Evolutionary conservation across 2,113 vertebrate species (phyloP).

Genomic region (Megaleporinus macrocephalus): DNA sequence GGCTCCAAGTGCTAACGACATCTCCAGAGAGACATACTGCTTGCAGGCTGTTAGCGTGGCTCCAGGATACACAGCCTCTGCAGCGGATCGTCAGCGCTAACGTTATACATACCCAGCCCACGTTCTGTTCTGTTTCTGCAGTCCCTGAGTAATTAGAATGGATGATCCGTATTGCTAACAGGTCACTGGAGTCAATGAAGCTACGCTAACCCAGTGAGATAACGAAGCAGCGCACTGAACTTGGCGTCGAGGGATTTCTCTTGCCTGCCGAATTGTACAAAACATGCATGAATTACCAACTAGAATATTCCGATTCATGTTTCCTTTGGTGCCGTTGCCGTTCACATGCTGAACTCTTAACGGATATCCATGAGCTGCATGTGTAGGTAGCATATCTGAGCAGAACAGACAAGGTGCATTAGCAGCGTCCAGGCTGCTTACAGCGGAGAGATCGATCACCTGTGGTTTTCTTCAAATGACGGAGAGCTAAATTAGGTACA

Average conservation of each 20-base stretch:
- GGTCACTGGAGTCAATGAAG: conserved; percentile 39
- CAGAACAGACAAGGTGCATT: conserved; percentile 14
- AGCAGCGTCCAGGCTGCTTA: conserved; percentile 70
- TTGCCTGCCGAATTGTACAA: neutral
- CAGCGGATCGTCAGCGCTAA: conserved; percentile 38
- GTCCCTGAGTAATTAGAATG: conserved; percentile 35
- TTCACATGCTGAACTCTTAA: conserved; percentile 5
- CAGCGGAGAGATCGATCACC: conserved; percentile 78
- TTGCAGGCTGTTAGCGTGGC: conserved; percentile 53
- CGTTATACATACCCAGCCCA: conserved; percentile 27
- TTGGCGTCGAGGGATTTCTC: neutral
- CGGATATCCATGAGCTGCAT: neutral
- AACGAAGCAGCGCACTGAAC: conserved; percentile 16
- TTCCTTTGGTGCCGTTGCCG: neutral
- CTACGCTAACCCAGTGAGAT: conserved; percentile 23
- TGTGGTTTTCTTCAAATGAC: conserved; percentile 68
- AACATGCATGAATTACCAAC: conserved; percentile 12
- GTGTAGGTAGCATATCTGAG: conserved; percentile 28
- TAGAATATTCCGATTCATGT: conserved; percentile 20
- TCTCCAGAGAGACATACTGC: conserved; percentile 58
- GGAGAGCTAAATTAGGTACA: conserved; percentile 67
- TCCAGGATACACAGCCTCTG: conserved; percentile 42
- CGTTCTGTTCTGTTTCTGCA: conserved; percentile 12
- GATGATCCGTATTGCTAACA: conserved; percentile 31
- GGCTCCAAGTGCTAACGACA: conserved; percentile 48